These are phyloP conservation scores for Taenaris catops DNA, from an alignment of 2,888 invertebrate genomes.

Conservation along the genomic window DNA sequence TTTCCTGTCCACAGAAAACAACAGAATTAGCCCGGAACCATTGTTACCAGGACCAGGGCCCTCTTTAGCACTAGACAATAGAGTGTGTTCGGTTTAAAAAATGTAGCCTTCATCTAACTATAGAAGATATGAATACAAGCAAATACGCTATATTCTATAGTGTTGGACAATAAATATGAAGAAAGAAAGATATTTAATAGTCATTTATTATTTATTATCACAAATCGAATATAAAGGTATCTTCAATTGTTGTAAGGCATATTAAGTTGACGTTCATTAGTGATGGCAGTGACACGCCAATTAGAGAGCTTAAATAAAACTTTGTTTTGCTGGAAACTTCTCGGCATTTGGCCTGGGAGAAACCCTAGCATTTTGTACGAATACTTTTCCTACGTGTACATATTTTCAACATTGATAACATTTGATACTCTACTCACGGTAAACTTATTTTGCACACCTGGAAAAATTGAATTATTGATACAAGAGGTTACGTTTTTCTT, in stretches of 20 bases:
- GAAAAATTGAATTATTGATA: conserved; percentile 41
- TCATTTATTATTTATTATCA: conserved; percentile 2
- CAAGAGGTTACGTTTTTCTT: conserved; percentile 53
- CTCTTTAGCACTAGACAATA: too few species aligned
- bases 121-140: too few species aligned
- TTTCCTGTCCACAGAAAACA: too few species aligned
- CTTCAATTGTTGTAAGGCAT: not conserved
- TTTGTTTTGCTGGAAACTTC: conserved; percentile 35
- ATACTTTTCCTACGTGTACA: conserved; percentile 38
- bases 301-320: conserved; percentile 12
- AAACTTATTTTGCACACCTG: conserved; percentile 46
- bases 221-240: conserved; percentile 2
- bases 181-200: not conserved
- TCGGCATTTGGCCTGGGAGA: conserved; percentile 45
- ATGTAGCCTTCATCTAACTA: too few species aligned
- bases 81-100: too few species aligned
- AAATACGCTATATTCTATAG: too few species aligned
- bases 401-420: conserved; percentile 32
- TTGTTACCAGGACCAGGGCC: too few species aligned
- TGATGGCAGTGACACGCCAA: conserved; percentile 8
- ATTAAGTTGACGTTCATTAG: not conserved
- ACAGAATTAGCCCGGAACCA: too few species aligned
- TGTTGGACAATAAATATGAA: too few species aligned
- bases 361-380: conserved; percentile 36
- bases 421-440: conserved; percentile 44